phyloP scores from a whole-genome alignment of 2,888 invertebrate species.

The Baronia brevicornis region DNA sequence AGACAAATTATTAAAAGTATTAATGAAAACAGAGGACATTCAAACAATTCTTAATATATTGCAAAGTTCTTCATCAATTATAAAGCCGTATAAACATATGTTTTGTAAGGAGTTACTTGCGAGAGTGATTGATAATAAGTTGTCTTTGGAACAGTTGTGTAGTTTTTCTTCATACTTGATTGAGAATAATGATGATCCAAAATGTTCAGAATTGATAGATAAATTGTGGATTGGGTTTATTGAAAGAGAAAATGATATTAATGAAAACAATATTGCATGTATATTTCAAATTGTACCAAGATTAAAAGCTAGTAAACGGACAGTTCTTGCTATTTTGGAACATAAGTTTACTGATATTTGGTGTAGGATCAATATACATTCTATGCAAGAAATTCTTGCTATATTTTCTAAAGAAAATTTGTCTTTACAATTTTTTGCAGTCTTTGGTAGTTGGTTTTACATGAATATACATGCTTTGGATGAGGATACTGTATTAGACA shows the following conservation, averaged over 20 bases:
- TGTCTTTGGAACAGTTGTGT: slow-evolving; percentile 76
- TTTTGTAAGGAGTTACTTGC: slow-evolving; percentile 78
- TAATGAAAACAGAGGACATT: slow-evolving; percentile 64
- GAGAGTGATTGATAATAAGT: slow-evolving; percentile 75
- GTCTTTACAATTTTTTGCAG: slow-evolving; percentile 53
- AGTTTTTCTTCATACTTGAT: slow-evolving; percentile 73
- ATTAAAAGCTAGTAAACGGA: slow-evolving; percentile 75
- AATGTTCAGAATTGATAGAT: slow-evolving; percentile 73
- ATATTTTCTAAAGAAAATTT: slow-evolving; percentile 50
- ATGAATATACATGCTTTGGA: slow-evolving; percentile 76
- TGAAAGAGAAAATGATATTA: slow-evolving; percentile 73
- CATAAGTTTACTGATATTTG: slow-evolving; percentile 74
- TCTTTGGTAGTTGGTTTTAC: slow-evolving; percentile 73
- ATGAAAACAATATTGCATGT: slow-evolving; percentile 71
- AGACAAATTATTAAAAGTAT: slow-evolving; percentile 59
- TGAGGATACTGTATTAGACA: slow-evolving; percentile 71
- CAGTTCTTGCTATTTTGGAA: slow-evolving; percentile 75
- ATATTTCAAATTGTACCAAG: slow-evolving; percentile 75
- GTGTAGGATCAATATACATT: slow-evolving; percentile 65
- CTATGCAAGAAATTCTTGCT: slow-evolving; percentile 66
- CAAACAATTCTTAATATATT: slow-evolving; percentile 61
- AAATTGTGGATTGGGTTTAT: slow-evolving; percentile 80
- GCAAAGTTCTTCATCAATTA: slow-evolving; percentile 49
- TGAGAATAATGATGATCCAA: slow-evolving; percentile 54
- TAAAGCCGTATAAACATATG: slow-evolving; percentile 62